Conservation (phyloP, 2,888 invertebrate species). For the Formica aserva region DNA sequence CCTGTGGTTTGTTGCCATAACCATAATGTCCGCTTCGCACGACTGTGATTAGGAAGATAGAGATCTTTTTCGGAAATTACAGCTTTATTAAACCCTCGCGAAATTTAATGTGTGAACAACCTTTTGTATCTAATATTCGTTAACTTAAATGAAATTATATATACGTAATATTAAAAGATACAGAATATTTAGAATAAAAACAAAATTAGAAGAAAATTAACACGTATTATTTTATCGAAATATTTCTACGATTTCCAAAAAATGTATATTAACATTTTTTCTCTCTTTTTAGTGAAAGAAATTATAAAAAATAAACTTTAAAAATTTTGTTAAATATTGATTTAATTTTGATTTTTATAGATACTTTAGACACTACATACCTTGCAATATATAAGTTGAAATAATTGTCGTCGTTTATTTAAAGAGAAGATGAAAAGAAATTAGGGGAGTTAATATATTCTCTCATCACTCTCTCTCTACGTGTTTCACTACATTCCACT, state of each 20-base stretch:
- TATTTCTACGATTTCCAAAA: not conserved
- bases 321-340: not conserved
- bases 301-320: not conserved
- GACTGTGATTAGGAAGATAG: constrained; percentile 23
- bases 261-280: not conserved
- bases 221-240: not conserved
- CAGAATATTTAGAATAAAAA: not conserved
- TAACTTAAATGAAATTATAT: not conserved
- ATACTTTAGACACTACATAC: not conserved
- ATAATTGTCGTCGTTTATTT: constrained; percentile 3
- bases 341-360: not conserved
- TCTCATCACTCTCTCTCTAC: constrained; percentile 27
- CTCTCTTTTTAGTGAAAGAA: not conserved
- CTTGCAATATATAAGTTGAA: not conserved
- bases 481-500: constrained; percentile 41
- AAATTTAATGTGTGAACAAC: not conserved
- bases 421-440: constrained; percentile 11
- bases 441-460: constrained; percentile 34
- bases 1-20: constrained; percentile 30
- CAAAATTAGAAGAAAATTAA: not conserved
- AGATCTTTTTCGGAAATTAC: constrained; percentile 16
- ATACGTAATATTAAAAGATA: not conserved
- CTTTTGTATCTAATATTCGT: not conserved
- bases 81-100: not conserved
- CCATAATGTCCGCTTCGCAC: constrained; percentile 4